Evolutionary conservation across 2,888 invertebrate genomes (phyloP).

Genomic region (Sinhomidia bicolor): DNA sequence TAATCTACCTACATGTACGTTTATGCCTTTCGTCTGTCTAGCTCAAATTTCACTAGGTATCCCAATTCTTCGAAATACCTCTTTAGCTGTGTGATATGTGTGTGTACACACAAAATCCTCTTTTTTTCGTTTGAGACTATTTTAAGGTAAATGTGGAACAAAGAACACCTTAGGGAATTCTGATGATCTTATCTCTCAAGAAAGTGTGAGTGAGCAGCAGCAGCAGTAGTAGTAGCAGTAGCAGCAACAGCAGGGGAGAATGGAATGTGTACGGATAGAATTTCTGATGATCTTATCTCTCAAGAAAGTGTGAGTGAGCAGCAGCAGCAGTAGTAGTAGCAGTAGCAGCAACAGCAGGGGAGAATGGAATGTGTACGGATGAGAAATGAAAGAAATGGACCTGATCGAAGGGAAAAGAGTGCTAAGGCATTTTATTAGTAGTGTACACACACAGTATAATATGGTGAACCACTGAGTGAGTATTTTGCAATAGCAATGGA

Average conservation of each 20-base stretch:
- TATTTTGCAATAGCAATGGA: background rate
- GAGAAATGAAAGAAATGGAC: slow-evolving; percentile 38
- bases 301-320: slow-evolving; percentile 39
- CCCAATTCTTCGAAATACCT: background rate
- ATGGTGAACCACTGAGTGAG: background rate
- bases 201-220: slow-evolving; percentile 44
- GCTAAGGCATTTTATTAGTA: slow-evolving; percentile 12
- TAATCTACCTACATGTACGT: background rate
- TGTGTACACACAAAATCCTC: slow-evolving; percentile 31
- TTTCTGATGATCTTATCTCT: slow-evolving; percentile 56
- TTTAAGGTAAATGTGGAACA: slow-evolving; percentile 68
- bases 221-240: no score
- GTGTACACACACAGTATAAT: background rate
- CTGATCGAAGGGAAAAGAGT: slow-evolving; percentile 16
- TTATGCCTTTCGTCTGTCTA: slow-evolving; percentile 37
- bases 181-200: slow-evolving; percentile 56
- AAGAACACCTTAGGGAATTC: slow-evolving; percentile 65
- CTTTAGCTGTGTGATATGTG: background rate
- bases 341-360: no score
- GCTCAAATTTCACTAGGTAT: slow-evolving; percentile 56
- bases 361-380: background rate
- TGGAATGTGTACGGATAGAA: no score
- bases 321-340: no score
- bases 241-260: no score
- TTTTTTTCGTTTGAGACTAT: slow-evolving; percentile 45